These are phyloP conservation scores for Gymnobelideus leadbeateri DNA, from an alignment of 2,113 vertebrate species.

Conservation along the genomic window DNA sequence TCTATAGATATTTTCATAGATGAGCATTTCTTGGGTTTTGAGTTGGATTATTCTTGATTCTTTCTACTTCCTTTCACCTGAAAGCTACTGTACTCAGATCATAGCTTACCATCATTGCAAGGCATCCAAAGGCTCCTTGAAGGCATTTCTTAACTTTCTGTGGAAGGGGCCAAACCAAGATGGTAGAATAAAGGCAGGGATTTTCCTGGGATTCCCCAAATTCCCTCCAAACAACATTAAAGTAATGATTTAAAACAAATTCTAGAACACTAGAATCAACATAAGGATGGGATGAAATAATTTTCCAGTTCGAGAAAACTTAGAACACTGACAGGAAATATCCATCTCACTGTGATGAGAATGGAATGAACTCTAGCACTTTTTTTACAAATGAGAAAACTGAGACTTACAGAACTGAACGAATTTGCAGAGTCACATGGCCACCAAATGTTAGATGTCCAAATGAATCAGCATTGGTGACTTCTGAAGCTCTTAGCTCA, in stretches of 20 bases:
- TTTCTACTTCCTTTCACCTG: background rate
- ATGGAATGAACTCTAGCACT: background rate
- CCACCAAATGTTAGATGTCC: too few species aligned
- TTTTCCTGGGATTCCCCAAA: background rate
- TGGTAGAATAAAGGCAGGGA: background rate
- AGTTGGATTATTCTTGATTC: background rate
- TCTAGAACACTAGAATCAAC: background rate
- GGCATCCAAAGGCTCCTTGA: background rate
- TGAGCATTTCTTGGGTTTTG: slow-evolving; percentile 14
- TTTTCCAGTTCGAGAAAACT: background rate
- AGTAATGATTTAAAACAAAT: background rate
- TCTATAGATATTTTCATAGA: slow-evolving; percentile 27
- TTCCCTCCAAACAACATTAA: background rate
- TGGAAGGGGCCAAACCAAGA: background rate
- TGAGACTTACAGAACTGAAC: too few species aligned
- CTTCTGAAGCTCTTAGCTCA: background rate
- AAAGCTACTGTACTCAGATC: background rate
- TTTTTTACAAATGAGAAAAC: too few species aligned
- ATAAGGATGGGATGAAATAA: background rate
- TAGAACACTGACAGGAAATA: background rate
- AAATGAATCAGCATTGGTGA: background rate
- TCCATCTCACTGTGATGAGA: background rate
- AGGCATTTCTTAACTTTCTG: background rate
- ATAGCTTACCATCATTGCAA: background rate
- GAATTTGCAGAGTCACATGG: too few species aligned